Evolutionary conservation across 2,113 vertebrate species (phyloP).

Genomic region (Argyrosomus japonicus): DNA sequence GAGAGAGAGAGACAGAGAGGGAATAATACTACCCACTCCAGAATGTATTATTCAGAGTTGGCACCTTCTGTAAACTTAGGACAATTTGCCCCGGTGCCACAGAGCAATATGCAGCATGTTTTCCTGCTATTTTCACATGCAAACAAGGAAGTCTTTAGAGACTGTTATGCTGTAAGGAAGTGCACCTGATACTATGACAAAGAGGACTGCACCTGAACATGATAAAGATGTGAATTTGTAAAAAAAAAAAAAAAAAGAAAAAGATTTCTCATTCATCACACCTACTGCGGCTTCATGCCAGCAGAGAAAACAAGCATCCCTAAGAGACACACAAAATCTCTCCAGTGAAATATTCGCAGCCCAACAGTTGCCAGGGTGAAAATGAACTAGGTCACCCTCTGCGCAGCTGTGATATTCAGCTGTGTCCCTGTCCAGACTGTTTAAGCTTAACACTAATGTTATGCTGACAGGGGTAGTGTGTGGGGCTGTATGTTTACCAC

Average conservation of each 20-base stretch:
- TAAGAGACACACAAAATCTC: slow-evolving; percentile 10
- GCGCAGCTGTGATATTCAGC: slow-evolving; percentile 65
- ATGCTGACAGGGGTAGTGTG: slow-evolving; percentile 62
- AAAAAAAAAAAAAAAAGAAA: not conserved
- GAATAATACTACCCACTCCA: slow-evolving; percentile 9
- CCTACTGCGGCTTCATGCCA: not conserved
- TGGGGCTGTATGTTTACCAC: slow-evolving; percentile 48
- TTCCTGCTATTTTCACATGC: slow-evolving; percentile 43
- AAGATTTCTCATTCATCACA: slow-evolving; percentile 3
- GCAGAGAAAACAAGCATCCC: slow-evolving; percentile 19
- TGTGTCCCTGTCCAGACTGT: slow-evolving; percentile 71
- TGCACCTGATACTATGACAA: slow-evolving; percentile 17
- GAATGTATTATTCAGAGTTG: slow-evolving; percentile 40
- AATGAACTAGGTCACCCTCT: slow-evolving; percentile 73
- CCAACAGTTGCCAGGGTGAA: slow-evolving; percentile 53
- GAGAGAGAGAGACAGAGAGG: not conserved
- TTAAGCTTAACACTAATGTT: slow-evolving; percentile 65
- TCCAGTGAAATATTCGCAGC: slow-evolving; percentile 38
- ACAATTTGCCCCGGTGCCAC: slow-evolving; percentile 33
- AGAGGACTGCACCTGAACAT: not conserved
- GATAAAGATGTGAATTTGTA: slow-evolving; percentile 15
- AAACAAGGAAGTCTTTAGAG: slow-evolving; percentile 40
- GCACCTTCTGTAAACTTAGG: slow-evolving; percentile 36
- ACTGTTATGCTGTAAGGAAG: not conserved
- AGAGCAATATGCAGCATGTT: slow-evolving; percentile 43